A percentile compares a stretch with the other conserved stretches of the same genome.
These are phyloP conservation scores for Lamproptera curius DNA, from an alignment of 2,888 invertebrate species.

Conservation along the genomic window DNA sequence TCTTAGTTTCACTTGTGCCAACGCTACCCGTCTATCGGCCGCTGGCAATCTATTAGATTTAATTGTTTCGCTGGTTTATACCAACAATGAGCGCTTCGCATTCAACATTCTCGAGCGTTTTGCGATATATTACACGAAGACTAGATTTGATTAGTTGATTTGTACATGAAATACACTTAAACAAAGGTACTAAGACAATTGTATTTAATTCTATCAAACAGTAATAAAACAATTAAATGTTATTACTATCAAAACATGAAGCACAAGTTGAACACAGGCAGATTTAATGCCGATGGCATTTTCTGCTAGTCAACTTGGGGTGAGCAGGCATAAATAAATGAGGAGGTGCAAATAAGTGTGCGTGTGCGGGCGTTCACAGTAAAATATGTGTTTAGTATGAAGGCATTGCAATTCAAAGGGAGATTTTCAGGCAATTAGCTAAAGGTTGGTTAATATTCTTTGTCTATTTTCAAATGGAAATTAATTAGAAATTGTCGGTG, in stretches of 20 bases:
- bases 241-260: not conserved
- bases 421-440: too few relatives aligned
- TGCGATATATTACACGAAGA: not conserved
- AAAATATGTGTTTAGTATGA: not conserved
- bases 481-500: not conserved
- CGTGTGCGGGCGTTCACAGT: not conserved
- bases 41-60: conserved; percentile 4
- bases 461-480: not conserved
- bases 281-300: too few relatives aligned
- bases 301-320: too few relatives aligned
- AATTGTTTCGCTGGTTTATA: not conserved
- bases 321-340: not conserved
- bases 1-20: conserved; percentile 13
- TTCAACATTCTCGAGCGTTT: not conserved
- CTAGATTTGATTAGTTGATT: not conserved
- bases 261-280: not conserved
- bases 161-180: not conserved
- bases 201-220: not conserved
- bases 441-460: too few relatives aligned
- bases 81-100: not conserved
- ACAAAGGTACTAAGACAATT: not conserved
- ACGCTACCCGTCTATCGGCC: not conserved
- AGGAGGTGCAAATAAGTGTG: not conserved
- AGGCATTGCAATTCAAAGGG: too few relatives aligned
- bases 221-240: not conserved